phyloP scores from a whole-genome alignment of 2,888 invertebrate species.

The Elaeidobius kamerunicus region DNA sequence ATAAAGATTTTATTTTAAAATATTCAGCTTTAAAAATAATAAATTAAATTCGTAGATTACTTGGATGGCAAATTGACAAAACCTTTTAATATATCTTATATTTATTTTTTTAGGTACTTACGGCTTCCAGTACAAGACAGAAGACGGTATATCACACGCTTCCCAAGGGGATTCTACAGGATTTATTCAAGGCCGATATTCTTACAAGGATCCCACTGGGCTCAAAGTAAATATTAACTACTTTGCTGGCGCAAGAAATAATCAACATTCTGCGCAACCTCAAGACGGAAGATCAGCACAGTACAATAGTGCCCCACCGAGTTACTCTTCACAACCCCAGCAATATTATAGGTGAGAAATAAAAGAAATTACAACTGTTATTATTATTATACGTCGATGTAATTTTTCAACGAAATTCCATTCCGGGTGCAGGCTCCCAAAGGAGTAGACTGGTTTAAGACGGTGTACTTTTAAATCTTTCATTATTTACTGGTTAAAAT shows the following conservation, averaged over 20 bases:
- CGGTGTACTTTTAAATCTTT: too few species aligned
- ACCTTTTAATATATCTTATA: too few species aligned
- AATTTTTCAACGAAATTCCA: too few species aligned
- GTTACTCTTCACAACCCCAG: conserved; percentile 9
- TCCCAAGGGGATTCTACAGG: conserved; percentile 48
- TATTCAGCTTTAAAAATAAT: too few species aligned
- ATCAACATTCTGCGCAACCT: conserved; percentile 32
- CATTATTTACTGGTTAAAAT: too few species aligned
- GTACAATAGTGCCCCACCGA: not conserved
- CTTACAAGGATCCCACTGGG: conserved; percentile 50
- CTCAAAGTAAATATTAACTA: conserved; percentile 49
- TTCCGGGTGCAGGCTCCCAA: too few species aligned
- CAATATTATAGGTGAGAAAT: conserved; percentile 31
- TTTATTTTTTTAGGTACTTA: conserved; percentile 41
- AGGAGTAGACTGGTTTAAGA: too few species aligned
- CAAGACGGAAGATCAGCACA: conserved; percentile 21
- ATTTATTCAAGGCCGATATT: conserved; percentile 47
- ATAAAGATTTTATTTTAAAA: too few species aligned
- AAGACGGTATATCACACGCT: conserved; percentile 49
- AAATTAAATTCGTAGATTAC: too few species aligned
- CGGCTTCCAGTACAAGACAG: conserved; percentile 49
- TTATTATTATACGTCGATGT: not conserved
- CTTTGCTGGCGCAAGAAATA: conserved; percentile 46
- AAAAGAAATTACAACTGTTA: not conserved
- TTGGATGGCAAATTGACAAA: too few species aligned